A percentile compares a stretch with the other conserved stretches of the same genome.
Conservation (phyloP, 2,888 invertebrate genomes). For the Ophion slaviceki region DNA sequence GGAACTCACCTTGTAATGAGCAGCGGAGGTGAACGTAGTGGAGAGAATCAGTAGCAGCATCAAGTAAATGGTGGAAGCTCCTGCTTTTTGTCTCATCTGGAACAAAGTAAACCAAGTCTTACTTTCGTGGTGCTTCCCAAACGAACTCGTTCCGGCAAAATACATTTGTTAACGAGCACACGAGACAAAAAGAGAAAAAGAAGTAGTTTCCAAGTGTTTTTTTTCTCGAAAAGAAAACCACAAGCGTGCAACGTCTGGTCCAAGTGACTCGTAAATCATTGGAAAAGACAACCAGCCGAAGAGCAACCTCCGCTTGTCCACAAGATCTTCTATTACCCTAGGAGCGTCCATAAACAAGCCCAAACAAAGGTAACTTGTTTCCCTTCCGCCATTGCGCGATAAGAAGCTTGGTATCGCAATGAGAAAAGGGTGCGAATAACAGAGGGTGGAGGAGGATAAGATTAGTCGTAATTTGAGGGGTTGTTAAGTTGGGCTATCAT, state of each 20-base stretch:
- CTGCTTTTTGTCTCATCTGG: conserved; percentile 75
- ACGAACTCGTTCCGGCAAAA: background rate
- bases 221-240: background rate
- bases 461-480: conserved; percentile 56
- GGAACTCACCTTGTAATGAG: conserved; percentile 73
- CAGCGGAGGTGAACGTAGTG: conserved; percentile 65
- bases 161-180: background rate
- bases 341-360: background rate
- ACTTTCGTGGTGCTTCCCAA: background rate
- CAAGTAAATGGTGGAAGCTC: conserved; percentile 66
- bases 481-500: conserved; percentile 40
- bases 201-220: background rate
- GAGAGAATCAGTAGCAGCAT: conserved; percentile 72
- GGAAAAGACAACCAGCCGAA: background rate
- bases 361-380: background rate
- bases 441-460: conserved; percentile 27
- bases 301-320: background rate
- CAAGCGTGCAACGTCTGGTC: background rate
- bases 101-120: conserved; percentile 62
- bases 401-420: background rate
- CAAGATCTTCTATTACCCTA: background rate
- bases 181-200: too few species aligned
- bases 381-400: background rate
- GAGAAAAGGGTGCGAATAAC: conserved; percentile 22
- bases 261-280: background rate